Conservation (phyloP, 2,113 vertebrate genomes). For the Chlorodrepanis virens region DNA sequence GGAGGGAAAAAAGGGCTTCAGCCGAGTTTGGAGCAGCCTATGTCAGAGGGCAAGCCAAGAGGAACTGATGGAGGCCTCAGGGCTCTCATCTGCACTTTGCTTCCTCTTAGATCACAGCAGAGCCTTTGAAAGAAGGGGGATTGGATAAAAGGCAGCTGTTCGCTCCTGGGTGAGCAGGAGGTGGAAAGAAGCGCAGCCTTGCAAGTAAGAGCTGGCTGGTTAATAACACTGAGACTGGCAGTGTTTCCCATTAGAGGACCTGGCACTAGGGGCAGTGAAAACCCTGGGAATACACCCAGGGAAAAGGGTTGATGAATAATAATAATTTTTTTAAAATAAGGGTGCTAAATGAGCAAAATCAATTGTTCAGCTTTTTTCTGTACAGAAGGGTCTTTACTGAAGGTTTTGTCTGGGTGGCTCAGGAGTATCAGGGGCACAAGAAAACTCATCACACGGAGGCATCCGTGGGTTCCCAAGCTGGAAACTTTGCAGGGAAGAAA, state of each 20-base stretch:
- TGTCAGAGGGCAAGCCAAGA: background rate
- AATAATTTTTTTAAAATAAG: background rate
- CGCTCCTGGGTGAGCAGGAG: background rate
- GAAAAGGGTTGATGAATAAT: background rate
- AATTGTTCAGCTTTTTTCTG: background rate
- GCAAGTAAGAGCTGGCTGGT: background rate
- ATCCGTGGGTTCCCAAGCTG: background rate
- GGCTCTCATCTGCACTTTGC: background rate
- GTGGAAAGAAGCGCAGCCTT: background rate
- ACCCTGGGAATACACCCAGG: background rate
- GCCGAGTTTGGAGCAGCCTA: accelerated
- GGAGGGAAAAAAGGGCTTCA: background rate
- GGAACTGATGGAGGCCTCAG: background rate
- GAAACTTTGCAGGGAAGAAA: background rate
- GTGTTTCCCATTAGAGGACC: background rate
- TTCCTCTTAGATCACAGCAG: background rate
- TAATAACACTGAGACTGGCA: background rate
- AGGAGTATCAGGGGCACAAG: background rate
- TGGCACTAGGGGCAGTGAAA: background rate
- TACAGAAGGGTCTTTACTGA: background rate
- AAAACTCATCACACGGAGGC: accelerated
- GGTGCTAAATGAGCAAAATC: background rate
- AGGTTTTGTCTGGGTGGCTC: background rate
- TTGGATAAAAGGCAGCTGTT: background rate
- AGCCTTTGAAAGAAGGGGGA: background rate